Evolutionary conservation across 1,140 invertebrate species (phyloP).

Genomic region (Marisa cornuarietis): DNA sequence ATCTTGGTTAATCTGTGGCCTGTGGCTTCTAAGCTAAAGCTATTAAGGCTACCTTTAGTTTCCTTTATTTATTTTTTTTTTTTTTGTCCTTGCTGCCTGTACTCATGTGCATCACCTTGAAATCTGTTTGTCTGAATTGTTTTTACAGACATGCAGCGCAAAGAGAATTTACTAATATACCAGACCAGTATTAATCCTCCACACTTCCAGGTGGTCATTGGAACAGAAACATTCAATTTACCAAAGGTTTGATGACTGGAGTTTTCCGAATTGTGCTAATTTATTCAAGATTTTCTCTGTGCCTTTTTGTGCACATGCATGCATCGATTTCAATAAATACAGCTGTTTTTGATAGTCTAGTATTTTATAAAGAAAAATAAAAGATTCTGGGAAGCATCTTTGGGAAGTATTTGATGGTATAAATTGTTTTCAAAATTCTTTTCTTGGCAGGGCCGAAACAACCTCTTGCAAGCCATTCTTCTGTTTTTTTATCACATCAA

Average conservation of each 20-base stretch:
- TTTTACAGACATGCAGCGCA: constrained; percentile 50
- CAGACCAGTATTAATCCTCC: constrained; percentile 74
- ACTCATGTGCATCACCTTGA: too few relatives aligned
- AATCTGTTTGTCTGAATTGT: constrained; percentile 6
- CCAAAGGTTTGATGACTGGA: constrained; percentile 70
- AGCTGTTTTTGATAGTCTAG: background rate
- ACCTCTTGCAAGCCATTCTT: constrained; percentile 82
- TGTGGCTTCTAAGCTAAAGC: too few relatives aligned
- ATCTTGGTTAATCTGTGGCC: too few relatives aligned
- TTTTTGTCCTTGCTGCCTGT: too few relatives aligned
- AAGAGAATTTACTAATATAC: constrained; percentile 63
- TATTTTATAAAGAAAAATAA: background rate
- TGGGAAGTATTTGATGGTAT: background rate
- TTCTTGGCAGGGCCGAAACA: constrained; percentile 78
- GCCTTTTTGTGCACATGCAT: background rate
- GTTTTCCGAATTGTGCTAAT: background rate
- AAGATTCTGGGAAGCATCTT: too few relatives aligned
- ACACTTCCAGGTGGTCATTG: constrained; percentile 77
- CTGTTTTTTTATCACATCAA: constrained; percentile 83
- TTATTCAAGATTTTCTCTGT: constrained; percentile 3
- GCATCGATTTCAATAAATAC: too few relatives aligned
- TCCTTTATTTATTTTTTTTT: too few relatives aligned
- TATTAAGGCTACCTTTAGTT: too few relatives aligned
- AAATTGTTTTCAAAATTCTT: background rate
- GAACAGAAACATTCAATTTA: constrained; percentile 73